Evolutionary conservation across 2,113 vertebrate genomes (phyloP).

Genomic region (Vidua macroura): DNA sequence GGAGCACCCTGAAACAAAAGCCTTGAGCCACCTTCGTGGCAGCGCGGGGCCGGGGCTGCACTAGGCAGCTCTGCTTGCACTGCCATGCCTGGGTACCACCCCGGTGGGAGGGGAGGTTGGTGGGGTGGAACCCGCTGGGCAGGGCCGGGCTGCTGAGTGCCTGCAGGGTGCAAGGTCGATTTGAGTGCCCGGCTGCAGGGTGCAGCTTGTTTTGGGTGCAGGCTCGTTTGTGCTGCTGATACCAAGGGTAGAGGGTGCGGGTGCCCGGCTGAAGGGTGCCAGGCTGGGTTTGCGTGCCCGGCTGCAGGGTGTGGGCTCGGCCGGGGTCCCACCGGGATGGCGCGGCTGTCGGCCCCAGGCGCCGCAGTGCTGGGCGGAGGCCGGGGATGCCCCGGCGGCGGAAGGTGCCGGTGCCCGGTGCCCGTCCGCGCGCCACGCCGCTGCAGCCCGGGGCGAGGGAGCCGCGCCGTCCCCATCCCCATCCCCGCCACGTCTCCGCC

Average conservation of each 20-base stretch:
- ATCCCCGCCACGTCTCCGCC: not conserved
- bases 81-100: not conserved
- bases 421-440: not conserved
- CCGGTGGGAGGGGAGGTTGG: not conserved
- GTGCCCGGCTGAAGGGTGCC: not conserved
- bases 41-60: not conserved
- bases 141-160: not conserved
- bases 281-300: not conserved
- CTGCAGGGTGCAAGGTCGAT: not conserved
- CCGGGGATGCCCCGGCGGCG: not conserved
- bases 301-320: not conserved
- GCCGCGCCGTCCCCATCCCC: not conserved
- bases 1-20: not conserved
- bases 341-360: not conserved
- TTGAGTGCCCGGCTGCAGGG: not conserved
- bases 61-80: fast-evolving
- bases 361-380: not conserved
- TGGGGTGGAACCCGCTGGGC: not conserved
- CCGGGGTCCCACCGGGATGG: not conserved
- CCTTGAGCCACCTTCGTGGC: not conserved
- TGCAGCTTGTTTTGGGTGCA: not conserved
- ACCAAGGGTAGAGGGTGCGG: not conserved
- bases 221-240: not conserved
- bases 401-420: not conserved
- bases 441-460: not conserved